Percentiles rank a stretch among this genome's conserved stretches.
phyloP scores from a whole-genome alignment of 2,113 vertebrate genomes.

The Sapayoa aenigma region DNA sequence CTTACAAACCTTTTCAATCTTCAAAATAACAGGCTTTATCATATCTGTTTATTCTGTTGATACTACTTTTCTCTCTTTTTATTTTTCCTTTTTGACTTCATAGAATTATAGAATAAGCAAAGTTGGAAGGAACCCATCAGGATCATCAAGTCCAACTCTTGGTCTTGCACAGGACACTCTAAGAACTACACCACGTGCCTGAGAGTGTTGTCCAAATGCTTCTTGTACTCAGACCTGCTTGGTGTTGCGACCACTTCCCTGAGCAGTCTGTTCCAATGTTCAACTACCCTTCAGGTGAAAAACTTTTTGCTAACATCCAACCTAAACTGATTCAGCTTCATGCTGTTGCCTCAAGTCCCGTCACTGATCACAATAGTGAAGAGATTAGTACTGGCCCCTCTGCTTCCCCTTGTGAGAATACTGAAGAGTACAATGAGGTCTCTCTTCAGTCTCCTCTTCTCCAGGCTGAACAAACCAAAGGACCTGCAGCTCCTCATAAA shows the following conservation, averaged over 20 bases:
- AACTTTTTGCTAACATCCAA: neutral
- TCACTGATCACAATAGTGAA: neutral
- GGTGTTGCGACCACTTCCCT: neutral
- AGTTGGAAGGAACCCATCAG: neutral
- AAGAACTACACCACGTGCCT: neutral
- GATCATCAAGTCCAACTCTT: neutral
- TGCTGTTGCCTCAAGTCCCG: neutral
- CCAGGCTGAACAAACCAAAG: neutral
- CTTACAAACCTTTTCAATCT: neutral
- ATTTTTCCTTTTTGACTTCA: neutral
- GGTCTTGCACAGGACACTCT: neutral
- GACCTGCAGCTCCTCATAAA: neutral
- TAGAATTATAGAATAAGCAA: neutral
- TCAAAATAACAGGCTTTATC: neutral
- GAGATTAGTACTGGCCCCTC: neutral
- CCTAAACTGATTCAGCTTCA: neutral
- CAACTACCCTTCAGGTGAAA: neutral
- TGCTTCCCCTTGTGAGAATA: accelerated
- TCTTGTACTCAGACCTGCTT: neutral
- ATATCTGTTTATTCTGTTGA: neutral
- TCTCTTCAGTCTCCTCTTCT: neutral
- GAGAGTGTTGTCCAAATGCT: neutral
- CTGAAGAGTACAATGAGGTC: neutral
- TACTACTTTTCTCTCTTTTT: neutral
- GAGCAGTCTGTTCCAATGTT: neutral